A percentile compares a stretch with the other conserved stretches of the same genome.
phyloP scores from a whole-genome alignment of 2,888 invertebrate species.

The Diogma glabrata region DNA sequence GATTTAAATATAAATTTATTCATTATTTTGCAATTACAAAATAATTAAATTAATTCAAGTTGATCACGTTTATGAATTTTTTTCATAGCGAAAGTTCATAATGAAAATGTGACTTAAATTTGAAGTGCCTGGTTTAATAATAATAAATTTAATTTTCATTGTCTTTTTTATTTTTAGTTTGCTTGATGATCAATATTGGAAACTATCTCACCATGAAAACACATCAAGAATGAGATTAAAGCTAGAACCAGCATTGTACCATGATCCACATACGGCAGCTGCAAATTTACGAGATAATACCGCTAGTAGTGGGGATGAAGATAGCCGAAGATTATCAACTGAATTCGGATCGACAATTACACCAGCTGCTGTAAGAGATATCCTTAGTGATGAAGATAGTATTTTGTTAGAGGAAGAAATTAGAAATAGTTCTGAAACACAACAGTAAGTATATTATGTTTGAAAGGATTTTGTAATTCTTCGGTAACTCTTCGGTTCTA shows the following conservation, averaged over 20 bases:
- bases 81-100: too few relatives aligned
- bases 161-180: slow-evolving; percentile 28
- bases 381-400: slow-evolving; percentile 36
- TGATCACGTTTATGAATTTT: too few relatives aligned
- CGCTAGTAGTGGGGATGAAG: slow-evolving; percentile 15
- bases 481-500: neutral
- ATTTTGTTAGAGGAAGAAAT: slow-evolving; percentile 39
- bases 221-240: slow-evolving; percentile 50
- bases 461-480: neutral
- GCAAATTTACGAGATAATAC: slow-evolving; percentile 48
- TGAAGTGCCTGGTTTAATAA: too few relatives aligned
- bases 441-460: slow-evolving; percentile 26
- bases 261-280: slow-evolving; percentile 45
- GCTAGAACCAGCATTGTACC: slow-evolving; percentile 43
- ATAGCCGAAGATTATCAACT: slow-evolving; percentile 28
- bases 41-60: too few relatives aligned
- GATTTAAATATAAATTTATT: too few relatives aligned
- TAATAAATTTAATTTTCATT: too few relatives aligned
- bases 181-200: slow-evolving; percentile 41
- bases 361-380: slow-evolving; percentile 36
- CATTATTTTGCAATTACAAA: too few relatives aligned
- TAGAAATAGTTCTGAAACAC: slow-evolving; percentile 33
- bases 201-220: slow-evolving; percentile 48
- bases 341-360: slow-evolving; percentile 37
- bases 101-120: too few relatives aligned